A percentile compares a stretch with the other conserved stretches of the same genome.
Evolutionary conservation across 2,888 invertebrate species (phyloP).

Genomic region (Pristionchus entomophagus): DNA sequence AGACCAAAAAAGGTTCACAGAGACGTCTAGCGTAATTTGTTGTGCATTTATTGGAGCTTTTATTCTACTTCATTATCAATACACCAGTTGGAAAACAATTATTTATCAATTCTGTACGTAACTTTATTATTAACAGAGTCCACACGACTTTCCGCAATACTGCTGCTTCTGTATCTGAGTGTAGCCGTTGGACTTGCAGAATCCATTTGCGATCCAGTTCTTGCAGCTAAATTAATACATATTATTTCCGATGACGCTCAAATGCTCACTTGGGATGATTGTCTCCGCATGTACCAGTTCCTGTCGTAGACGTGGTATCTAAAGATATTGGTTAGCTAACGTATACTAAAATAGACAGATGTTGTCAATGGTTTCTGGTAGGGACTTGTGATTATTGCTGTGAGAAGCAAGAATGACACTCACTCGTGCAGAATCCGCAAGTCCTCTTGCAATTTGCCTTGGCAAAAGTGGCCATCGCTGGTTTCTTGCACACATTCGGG

Average conservation of each 20-base stretch:
- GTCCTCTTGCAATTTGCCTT: slow-evolving; percentile 58
- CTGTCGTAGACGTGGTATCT: background rate
- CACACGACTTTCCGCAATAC: background rate
- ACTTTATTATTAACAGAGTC: background rate
- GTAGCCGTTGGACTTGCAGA: slow-evolving; percentile 13
- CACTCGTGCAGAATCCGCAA: slow-evolving; percentile 58
- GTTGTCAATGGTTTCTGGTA: too few species aligned
- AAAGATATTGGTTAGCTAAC: background rate
- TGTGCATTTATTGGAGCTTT: too few species aligned
- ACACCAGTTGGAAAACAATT: too few species aligned
- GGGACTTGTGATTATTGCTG: too few species aligned
- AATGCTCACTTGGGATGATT: slow-evolving; percentile 2
- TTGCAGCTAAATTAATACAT: background rate
- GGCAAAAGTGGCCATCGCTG: slow-evolving; percentile 52
- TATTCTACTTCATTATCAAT: too few species aligned
- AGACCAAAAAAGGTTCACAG: too few species aligned
- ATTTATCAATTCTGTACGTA: too few species aligned
- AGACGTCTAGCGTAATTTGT: too few species aligned
- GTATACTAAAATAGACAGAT: background rate
- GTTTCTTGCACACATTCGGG: slow-evolving; percentile 35
- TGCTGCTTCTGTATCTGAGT: background rate
- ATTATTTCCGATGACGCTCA: background rate
- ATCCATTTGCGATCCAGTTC: slow-evolving; percentile 3
- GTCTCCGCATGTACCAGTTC: background rate
- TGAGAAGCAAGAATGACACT: background rate